A percentile compares a stretch with the other conserved stretches of the same genome.
Conservation (phyloP, 2,113 vertebrate species). For the Phrynocephalus versicolor region DNA sequence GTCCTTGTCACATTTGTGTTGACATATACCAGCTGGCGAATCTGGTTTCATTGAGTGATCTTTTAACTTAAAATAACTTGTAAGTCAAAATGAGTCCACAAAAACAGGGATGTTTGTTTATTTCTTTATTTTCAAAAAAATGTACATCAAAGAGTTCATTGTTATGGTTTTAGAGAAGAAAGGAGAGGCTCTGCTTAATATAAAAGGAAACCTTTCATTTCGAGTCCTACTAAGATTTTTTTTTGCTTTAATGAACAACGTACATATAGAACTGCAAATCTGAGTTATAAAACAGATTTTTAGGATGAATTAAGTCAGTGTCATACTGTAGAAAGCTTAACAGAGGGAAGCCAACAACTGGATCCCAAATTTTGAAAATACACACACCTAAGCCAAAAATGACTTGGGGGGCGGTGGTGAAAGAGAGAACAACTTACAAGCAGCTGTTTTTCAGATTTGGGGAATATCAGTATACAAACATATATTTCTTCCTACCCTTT, state of each 20-base stretch:
- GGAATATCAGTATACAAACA: constrained; percentile 46
- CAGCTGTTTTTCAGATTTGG: constrained; percentile 44
- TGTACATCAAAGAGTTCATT: constrained; percentile 71
- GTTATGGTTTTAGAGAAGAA: constrained; percentile 64
- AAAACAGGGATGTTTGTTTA: constrained; percentile 69
- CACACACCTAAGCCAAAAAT: constrained; percentile 17
- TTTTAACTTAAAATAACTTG: constrained; percentile 22
- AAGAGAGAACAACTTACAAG: constrained; percentile 1
- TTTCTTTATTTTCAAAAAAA: constrained; percentile 69
- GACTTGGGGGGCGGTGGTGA: neutral
- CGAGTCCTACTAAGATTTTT: constrained; percentile 57
- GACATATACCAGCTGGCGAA: neutral
- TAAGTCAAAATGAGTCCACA: constrained; percentile 34
- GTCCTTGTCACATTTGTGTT: neutral
- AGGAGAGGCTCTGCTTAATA: constrained; percentile 64
- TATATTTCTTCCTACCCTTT: constrained; percentile 26
- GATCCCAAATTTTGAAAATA: constrained; percentile 28
- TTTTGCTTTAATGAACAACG: constrained; percentile 42
- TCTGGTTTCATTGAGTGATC: neutral
- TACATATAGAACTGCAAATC: constrained; percentile 52
- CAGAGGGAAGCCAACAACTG: constrained; percentile 15
- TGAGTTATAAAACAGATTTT: constrained; percentile 48
- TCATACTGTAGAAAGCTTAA: constrained; percentile 47
- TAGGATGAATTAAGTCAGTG: constrained; percentile 43
- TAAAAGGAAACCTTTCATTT: constrained; percentile 60